Percentiles rank a stretch among this genome's conserved stretches.
Conservation (phyloP, 2,797 vertebrate species). For the Gymnothorax javanicus region DNA sequence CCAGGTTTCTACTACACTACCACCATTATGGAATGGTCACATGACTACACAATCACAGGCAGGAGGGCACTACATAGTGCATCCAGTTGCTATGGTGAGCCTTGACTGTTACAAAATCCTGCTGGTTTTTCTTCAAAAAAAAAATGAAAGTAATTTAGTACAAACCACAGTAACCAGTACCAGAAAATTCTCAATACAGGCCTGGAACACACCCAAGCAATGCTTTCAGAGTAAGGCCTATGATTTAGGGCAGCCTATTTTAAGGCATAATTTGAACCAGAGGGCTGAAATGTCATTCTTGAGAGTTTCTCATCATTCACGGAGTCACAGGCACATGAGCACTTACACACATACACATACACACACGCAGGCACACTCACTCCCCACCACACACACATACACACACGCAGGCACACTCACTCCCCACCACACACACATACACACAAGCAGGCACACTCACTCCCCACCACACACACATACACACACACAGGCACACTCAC, state of each 20-base stretch:
- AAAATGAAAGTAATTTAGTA: background rate
- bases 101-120: background rate
- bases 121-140: background rate
- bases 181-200: background rate
- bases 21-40: background rate
- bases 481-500: background rate
- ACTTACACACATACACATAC: background rate
- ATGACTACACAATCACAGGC: background rate
- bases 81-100: background rate
- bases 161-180: background rate
- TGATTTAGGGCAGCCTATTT: conserved; percentile 4
- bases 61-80: background rate
- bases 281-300: conserved; percentile 1
- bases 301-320: background rate
- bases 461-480: too few relatives aligned
- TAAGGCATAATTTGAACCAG: background rate
- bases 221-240: background rate
- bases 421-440: too few relatives aligned
- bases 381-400: background rate
- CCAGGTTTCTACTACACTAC: background rate
- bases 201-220: background rate
- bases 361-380: background rate
- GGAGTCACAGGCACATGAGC: background rate
- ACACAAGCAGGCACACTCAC: too few relatives aligned
- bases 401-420: too few relatives aligned